phyloP scores from a whole-genome alignment of 2,888 invertebrate species.

The Calliphora vomitoria region DNA sequence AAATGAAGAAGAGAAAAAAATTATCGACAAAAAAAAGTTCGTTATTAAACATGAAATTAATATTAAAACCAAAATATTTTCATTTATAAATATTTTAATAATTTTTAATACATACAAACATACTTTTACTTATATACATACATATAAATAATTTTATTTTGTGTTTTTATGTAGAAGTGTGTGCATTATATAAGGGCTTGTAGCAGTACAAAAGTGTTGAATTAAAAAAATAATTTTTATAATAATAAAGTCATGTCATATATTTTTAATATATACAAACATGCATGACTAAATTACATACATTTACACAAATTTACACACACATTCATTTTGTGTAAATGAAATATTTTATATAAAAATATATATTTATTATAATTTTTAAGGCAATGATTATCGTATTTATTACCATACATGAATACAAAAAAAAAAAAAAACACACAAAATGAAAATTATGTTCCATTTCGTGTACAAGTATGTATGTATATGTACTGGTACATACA shows the following conservation, averaged over 20 bases:
- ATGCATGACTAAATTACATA: neutral
- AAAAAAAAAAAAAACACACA: too few relatives aligned
- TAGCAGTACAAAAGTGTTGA: neutral
- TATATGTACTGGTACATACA: too few relatives aligned
- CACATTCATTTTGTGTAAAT: neutral
- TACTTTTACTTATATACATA: neutral
- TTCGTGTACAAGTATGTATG: neutral
- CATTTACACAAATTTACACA: neutral
- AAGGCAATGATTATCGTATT: constrained; percentile 12
- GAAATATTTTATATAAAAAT: constrained; percentile 7
- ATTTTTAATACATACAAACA: neutral
- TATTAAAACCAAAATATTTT: constrained; percentile 17
- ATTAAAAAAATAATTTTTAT: neutral
- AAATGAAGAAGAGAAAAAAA: neutral
- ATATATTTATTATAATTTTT: constrained; percentile 3
- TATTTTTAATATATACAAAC: neutral
- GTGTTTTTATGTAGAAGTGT: neutral
- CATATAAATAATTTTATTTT: too few relatives aligned
- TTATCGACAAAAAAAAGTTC: neutral
- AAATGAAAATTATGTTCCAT: neutral
- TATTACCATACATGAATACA: neutral
- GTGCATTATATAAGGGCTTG: neutral
- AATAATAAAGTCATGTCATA: constrained; percentile 22
- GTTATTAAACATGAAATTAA: constrained; percentile 13
- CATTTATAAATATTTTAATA: neutral